Conservation (phyloP, 2,113 vertebrate species). For the Verasper variegatus region DNA sequence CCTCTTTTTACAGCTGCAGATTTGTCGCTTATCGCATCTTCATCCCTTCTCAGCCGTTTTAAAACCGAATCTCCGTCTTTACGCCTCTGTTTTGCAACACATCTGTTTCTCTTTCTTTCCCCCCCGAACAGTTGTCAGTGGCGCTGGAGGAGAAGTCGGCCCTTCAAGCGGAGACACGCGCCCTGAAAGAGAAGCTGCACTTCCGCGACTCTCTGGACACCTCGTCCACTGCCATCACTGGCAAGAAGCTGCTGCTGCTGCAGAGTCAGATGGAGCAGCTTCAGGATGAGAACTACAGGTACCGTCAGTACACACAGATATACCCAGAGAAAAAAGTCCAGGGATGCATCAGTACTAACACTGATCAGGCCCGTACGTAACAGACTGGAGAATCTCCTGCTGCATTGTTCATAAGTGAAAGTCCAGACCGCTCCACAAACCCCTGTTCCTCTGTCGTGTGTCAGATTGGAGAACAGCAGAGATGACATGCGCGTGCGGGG, state of each 20-base stretch:
- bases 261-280: slow-evolving; percentile 93
- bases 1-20: not conserved
- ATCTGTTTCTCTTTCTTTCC: not conserved
- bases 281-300: slow-evolving; percentile 95
- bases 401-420: too few species aligned
- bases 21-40: not conserved
- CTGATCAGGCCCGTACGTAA: not conserved
- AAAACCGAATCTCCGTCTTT: not conserved
- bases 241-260: slow-evolving; percentile 89
- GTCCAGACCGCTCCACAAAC: too few species aligned
- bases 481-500: slow-evolving; percentile 85
- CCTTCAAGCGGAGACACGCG: slow-evolving; percentile 80
- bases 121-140: slow-evolving; percentile 78
- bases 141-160: slow-evolving; percentile 86
- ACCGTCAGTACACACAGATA: not conserved
- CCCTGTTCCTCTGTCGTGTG: not conserved
- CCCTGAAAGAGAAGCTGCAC: slow-evolving; percentile 81
- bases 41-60: not conserved
- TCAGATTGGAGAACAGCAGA: slow-evolving; percentile 86
- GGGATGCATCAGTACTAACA: not conserved
- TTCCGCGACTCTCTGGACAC: slow-evolving; percentile 71
- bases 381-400: too few species aligned
- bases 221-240: slow-evolving; percentile 79
- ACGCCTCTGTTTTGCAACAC: too few species aligned
- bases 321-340: not conserved